A percentile compares a stretch with the other conserved stretches of the same genome.
These are phyloP conservation scores for Pteromalus puparum DNA, from an alignment of 1,140 invertebrate genomes.

Conservation along the genomic window DNA sequence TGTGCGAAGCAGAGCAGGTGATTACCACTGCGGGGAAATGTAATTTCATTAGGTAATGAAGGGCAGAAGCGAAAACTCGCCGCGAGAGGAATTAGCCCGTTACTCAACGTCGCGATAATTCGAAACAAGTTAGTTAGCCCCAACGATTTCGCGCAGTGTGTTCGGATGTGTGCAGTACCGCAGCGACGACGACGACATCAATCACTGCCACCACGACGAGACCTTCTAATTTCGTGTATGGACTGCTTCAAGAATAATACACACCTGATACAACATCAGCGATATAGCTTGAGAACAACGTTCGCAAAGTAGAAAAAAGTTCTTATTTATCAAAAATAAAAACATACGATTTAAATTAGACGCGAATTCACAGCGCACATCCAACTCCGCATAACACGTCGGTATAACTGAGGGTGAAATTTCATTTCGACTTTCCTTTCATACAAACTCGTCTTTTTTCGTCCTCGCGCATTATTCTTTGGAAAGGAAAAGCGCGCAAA, in stretches of 20 bases:
- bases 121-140: constrained; percentile 23
- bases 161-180: not conserved
- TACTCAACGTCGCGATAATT: constrained; percentile 22
- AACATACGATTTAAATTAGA: no score
- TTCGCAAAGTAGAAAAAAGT: no score
- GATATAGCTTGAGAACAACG: no score
- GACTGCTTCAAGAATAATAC: no score
- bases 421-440: constrained; percentile 9
- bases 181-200: not conserved
- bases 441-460: not conserved
- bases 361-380: no score
- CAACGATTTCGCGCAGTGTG: not conserved
- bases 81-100: not conserved
- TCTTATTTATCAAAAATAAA: no score
- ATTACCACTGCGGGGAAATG: not conserved
- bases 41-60: not conserved
- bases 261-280: no score
- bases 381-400: no score
- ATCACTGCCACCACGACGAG: constrained; percentile 7
- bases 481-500: constrained; percentile 4
- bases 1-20: no score
- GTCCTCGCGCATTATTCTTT: not conserved
- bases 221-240: constrained; percentile 22
- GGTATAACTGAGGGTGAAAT: not conserved
- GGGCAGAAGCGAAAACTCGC: constrained; percentile 14